phyloP scores from a whole-genome alignment of 2,113 vertebrate species.

The Ageneiosus marmoratus region DNA sequence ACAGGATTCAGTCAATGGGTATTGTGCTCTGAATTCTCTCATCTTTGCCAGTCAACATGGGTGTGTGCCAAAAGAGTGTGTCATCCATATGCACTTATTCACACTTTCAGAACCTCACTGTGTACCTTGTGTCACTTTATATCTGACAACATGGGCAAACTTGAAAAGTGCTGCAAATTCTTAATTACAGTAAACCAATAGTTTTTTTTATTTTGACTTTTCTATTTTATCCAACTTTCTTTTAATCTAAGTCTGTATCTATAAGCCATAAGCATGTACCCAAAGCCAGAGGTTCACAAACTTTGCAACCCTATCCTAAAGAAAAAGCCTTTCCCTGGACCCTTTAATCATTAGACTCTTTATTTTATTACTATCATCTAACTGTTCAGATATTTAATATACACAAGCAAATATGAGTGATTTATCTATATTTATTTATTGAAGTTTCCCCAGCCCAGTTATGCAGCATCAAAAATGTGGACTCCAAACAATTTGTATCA shows the following conservation, averaged over 20 bases:
- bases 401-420: background rate
- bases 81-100: conserved; percentile 37
- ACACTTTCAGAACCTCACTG: conserved; percentile 33
- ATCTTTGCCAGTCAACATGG: conserved; percentile 45
- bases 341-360: background rate
- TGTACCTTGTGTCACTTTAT: background rate
- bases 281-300: background rate
- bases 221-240: background rate
- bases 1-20: conserved; percentile 58
- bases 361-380: background rate
- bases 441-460: too few relatives aligned
- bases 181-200: background rate
- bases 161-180: background rate
- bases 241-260: background rate
- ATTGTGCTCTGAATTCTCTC: conserved; percentile 40
- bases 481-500: background rate
- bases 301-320: background rate
- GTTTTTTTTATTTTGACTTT: background rate
- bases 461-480: background rate
- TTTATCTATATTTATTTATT: background rate
- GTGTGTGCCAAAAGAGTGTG: conserved; percentile 47
- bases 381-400: background rate
- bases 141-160: background rate
- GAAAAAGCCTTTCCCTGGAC: background rate
- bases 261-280: background rate